phyloP scores from a whole-genome alignment of 2,888 invertebrate species.

The Morpho achilles region DNA sequence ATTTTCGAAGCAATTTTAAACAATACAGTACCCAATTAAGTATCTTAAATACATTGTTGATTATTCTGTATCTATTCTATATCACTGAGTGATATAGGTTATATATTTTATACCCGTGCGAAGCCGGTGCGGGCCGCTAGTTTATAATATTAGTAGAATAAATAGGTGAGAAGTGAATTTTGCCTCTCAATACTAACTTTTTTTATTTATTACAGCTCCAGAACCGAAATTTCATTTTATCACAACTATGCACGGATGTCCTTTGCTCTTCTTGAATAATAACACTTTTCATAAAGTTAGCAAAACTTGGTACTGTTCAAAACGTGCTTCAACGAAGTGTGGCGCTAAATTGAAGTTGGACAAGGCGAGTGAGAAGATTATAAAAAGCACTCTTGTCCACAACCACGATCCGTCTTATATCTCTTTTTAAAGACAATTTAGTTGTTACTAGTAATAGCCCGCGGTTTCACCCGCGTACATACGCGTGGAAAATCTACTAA shows the following conservation, averaged over 20 bases:
- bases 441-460: no score
- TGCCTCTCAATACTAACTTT: background rate
- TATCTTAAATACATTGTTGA: no score
- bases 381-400: background rate
- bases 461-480: no score
- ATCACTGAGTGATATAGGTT: no score
- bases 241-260: constrained; percentile 3
- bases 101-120: no score
- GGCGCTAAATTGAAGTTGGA: constrained; percentile 1
- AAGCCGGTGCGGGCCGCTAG: no score
- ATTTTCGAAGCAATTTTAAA: no score
- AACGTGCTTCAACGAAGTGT: constrained; percentile 2
- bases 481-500: no score
- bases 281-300: constrained; percentile 4
- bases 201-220: background rate
- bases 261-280: constrained; percentile 1
- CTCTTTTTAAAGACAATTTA: background rate
- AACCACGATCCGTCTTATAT: constrained; percentile 5
- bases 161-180: no score
- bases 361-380: background rate
- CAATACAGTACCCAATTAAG: no score
- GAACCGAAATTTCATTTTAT: constrained; percentile 8
- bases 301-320: constrained; percentile 5
- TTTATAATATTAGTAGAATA: no score
- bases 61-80: no score